phyloP scores from a whole-genome alignment of 2,797 vertebrate species.

The Petrocephalus sullivani region DNA sequence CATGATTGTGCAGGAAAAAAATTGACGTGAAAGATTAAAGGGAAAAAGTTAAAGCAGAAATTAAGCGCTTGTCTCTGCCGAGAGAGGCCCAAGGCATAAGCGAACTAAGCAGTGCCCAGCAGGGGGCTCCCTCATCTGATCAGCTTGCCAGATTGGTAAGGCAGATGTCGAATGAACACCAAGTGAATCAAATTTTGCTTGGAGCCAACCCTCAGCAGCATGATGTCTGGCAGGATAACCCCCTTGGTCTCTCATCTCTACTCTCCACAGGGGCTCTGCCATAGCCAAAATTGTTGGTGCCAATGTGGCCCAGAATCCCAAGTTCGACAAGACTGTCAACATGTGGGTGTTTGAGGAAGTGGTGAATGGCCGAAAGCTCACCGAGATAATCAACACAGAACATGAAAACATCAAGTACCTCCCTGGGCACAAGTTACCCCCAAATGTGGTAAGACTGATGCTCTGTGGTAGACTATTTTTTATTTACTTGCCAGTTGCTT shows the following conservation, averaged over 20 bases:
- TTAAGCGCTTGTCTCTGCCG: neutral
- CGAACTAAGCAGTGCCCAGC: neutral
- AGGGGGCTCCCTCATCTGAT: neutral
- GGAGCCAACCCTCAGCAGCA: neutral
- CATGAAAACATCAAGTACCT: conserved; percentile 95
- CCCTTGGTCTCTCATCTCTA: neutral
- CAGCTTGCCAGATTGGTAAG: neutral
- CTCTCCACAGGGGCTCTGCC: conserved; percentile 80
- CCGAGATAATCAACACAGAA: conserved; percentile 90
- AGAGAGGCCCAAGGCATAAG: neutral
- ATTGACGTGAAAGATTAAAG: neutral
- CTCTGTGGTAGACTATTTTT: neutral
- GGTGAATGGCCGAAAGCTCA: conserved; percentile 74
- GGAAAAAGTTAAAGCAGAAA: neutral
- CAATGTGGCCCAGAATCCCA: conserved; percentile 70
- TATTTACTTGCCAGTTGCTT: neutral
- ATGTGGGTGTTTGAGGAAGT: conserved; percentile 98
- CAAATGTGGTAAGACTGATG: conserved; percentile 77
- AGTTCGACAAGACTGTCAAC: conserved; percentile 75
- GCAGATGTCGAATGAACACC: neutral
- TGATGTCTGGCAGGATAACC: neutral
- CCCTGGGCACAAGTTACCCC: conserved; percentile 87
- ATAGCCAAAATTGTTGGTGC: conserved; percentile 89
- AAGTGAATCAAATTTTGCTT: neutral
- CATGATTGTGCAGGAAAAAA: neutral